Evolutionary conservation across 2,797 vertebrate species (phyloP), one percentile per base, ranked within the genome.

Genomic region (Fundulus diaphanus): DNA sequence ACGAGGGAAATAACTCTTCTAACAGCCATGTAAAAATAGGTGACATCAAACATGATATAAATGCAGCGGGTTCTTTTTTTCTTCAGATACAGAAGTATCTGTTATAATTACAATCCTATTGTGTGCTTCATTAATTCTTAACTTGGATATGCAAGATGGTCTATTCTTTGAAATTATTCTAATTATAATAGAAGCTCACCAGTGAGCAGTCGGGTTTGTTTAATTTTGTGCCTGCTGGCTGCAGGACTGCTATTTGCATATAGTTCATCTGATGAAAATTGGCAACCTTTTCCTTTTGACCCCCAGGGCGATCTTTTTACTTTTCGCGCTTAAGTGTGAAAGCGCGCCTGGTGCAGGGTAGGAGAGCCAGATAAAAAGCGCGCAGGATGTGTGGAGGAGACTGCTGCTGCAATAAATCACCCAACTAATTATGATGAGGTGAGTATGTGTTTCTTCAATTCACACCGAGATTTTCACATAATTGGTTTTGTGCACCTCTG

Each of bases 221-320:
- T 79, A 73, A 78, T 78, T 76, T 59, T 73, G 40, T 73, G 74
- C 72, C 82, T 71, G 69, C 77, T 49, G 78, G 66, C 81, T 79
- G 80, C 57, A 37, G 59, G 76, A 75, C 74, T 75, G 79, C 59
- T 78, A 87, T 90, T 92, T 89, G 82, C 92, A 91, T 92, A 75
- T 72, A 74, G 72, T 82, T 77, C 75, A 73, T 63, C 65, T 77
- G 72, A 89, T 82, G 69, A 86, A 92, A 91, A 88, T 78, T 74
- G 52, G 4, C 13, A 75, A 89, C 91, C 85, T 92, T 93, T 90
- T 87, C 68, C 63, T 85, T 74, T 82, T 87, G 85, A 89, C 87
- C 89, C 82, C 37, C 37, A 27, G 87, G 88, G 54, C 42, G 56
- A 85, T 90, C 65, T 73, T 87, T 87, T 90, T 89, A 86, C 72